Conservation (phyloP, 2,797 vertebrate genomes). For the Podargus strigoides region DNA sequence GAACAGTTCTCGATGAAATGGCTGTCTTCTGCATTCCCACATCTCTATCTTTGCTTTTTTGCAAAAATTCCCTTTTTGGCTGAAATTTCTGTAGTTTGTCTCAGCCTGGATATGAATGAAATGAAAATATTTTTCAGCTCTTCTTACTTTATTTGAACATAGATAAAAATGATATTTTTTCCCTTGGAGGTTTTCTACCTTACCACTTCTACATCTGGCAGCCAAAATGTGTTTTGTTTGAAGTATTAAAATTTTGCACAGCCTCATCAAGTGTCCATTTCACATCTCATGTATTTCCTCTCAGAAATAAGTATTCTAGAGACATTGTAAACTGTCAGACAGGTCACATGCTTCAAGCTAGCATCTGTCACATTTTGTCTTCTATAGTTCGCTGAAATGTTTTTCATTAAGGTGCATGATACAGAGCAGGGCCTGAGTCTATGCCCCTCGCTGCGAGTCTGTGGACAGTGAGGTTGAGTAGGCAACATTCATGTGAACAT, state of each 20-base stretch:
- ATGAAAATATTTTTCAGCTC: background rate
- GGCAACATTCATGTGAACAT: fast-evolving
- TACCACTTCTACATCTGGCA: background rate
- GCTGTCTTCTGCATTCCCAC: background rate
- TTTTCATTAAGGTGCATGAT: background rate
- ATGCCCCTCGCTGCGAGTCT: too few species aligned
- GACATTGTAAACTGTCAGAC: background rate
- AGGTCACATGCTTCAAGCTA: background rate
- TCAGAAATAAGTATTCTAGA: background rate
- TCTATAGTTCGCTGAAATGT: background rate
- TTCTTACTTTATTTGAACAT: background rate
- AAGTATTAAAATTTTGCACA: background rate
- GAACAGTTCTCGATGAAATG: background rate
- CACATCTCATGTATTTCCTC: background rate
- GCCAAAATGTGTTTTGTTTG: background rate
- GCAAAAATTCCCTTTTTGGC: background rate
- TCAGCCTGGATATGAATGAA: background rate
- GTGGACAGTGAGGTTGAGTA: too few species aligned
- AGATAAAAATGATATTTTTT: background rate
- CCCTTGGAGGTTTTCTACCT: background rate
- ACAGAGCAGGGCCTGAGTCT: background rate
- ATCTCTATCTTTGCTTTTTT: background rate
- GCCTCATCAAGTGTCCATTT: background rate
- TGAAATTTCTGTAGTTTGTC: background rate
- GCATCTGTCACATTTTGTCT: background rate